Percentiles rank a stretch among this genome's conserved stretches.
phyloP scores from a whole-genome alignment of 2,888 invertebrate genomes.

The Rotaria macrura region DNA sequence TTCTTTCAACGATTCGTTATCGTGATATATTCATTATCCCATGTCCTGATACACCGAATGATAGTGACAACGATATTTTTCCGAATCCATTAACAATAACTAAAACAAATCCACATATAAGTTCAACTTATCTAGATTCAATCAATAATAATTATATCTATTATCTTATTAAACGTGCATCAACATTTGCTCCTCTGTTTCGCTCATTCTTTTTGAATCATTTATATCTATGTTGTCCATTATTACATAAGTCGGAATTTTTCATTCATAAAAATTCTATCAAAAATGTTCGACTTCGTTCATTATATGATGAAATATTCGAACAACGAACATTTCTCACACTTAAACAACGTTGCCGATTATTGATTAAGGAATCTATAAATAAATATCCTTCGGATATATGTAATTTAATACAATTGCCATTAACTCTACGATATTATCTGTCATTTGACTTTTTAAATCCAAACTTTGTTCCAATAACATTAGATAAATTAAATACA shows the following conservation, averaged over 20 bases:
- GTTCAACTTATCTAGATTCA: background rate
- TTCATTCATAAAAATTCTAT: background rate
- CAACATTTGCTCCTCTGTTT: background rate
- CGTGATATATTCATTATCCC: background rate
- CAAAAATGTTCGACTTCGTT: background rate
- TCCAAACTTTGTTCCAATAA: slow-evolving; percentile 12
- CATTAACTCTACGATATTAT: background rate
- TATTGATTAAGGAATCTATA: background rate
- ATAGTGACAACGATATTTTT: background rate
- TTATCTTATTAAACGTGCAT: slow-evolving; percentile 4
- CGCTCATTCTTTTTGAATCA: background rate
- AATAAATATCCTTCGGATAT: background rate
- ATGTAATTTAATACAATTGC: background rate
- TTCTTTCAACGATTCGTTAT: background rate
- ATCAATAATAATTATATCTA: background rate
- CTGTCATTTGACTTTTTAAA: background rate
- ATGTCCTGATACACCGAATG: background rate
- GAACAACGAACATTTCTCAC: background rate
- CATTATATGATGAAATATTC: background rate
- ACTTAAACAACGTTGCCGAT: slow-evolving; percentile 1
- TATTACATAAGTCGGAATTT: background rate
- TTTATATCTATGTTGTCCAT: background rate
- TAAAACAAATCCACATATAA: background rate
- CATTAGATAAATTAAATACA: background rate
- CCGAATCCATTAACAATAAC: background rate